Evolutionary conservation across 2,113 vertebrate species (phyloP).

Genomic region (Pteronura brasiliensis): DNA sequence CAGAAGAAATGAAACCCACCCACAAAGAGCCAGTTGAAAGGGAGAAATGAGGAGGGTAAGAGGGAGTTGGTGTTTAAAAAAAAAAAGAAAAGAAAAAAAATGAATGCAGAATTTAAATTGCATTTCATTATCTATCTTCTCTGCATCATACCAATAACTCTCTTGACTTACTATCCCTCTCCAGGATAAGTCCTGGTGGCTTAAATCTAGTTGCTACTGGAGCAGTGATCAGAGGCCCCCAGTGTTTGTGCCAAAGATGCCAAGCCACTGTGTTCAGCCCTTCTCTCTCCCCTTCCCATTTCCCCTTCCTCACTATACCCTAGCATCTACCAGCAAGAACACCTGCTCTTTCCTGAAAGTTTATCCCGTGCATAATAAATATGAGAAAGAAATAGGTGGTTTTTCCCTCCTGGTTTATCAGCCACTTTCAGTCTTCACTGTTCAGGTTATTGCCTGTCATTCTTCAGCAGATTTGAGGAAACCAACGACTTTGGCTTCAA

Average conservation of each 20-base stretch:
- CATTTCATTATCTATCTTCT: conserved; percentile 31
- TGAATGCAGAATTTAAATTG: conserved; percentile 51
- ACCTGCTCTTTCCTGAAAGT: background rate
- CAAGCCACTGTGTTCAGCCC: background rate
- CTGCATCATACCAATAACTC: background rate
- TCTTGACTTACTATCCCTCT: background rate
- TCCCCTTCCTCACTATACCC: background rate
- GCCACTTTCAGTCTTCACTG: background rate
- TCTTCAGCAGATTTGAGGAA: background rate
- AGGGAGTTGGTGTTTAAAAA: background rate
- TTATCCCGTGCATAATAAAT: background rate
- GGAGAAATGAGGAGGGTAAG: conserved; percentile 30
- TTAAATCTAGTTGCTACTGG: background rate
- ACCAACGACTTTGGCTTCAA: background rate
- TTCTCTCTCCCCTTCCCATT: background rate
- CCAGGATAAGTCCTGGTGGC: background rate
- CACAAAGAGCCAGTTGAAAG: conserved; percentile 63
- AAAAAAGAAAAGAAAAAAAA: background rate
- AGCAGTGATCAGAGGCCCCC: background rate
- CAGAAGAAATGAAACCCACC: conserved; percentile 61
- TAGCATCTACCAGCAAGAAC: background rate
- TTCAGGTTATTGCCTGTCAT: background rate
- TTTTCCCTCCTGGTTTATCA: background rate
- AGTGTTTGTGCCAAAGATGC: background rate
- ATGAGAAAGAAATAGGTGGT: background rate